A percentile compares a stretch with the other conserved stretches of the same genome.
phyloP scores from a whole-genome alignment of 2,888 invertebrate species.

The Cheilosia pagana region DNA sequence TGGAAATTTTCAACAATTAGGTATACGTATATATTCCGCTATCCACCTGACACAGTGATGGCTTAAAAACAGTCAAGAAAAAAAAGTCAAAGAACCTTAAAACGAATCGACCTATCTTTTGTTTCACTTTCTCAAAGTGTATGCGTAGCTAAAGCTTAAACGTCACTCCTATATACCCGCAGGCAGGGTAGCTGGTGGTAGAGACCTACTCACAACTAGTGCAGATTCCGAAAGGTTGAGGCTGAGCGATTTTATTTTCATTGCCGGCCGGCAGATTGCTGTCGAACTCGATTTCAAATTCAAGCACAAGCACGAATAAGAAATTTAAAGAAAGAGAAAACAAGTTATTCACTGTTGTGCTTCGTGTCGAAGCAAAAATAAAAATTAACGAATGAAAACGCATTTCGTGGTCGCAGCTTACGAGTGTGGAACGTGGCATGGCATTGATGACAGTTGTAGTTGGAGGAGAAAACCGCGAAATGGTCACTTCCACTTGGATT shows the following conservation, averaged over 20 bases:
- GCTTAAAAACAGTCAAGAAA: neutral
- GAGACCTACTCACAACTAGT: too few species aligned
- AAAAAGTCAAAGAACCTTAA: slow-evolving; percentile 13
- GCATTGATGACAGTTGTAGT: slow-evolving; percentile 1
- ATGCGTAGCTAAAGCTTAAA: neutral
- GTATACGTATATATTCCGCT: neutral
- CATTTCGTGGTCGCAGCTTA: slow-evolving; percentile 31
- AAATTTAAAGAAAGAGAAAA: slow-evolving; percentile 8
- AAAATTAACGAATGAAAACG: slow-evolving; percentile 2
- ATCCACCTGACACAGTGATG: slow-evolving; percentile 4
- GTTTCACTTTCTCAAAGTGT: slow-evolving; percentile 13
- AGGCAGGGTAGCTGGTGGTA: too few species aligned
- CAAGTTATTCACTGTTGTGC: slow-evolving; percentile 27
- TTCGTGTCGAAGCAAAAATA: slow-evolving; percentile 11
- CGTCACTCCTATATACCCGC: too few species aligned
- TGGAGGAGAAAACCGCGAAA: slow-evolving; percentile 7
- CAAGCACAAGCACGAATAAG: neutral
- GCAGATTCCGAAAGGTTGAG: neutral
- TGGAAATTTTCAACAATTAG: neutral
- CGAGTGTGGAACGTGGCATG: slow-evolving; percentile 40
- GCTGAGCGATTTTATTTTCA: slow-evolving; percentile 8
- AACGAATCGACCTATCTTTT: slow-evolving; percentile 6
- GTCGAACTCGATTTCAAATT: slow-evolving; percentile 2
- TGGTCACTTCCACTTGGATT: neutral
- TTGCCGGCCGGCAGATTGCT: slow-evolving; percentile 22